These are phyloP conservation scores for Crenichthys baileyi DNA, from an alignment of 2,797 vertebrate genomes.

Conservation along the genomic window DNA sequence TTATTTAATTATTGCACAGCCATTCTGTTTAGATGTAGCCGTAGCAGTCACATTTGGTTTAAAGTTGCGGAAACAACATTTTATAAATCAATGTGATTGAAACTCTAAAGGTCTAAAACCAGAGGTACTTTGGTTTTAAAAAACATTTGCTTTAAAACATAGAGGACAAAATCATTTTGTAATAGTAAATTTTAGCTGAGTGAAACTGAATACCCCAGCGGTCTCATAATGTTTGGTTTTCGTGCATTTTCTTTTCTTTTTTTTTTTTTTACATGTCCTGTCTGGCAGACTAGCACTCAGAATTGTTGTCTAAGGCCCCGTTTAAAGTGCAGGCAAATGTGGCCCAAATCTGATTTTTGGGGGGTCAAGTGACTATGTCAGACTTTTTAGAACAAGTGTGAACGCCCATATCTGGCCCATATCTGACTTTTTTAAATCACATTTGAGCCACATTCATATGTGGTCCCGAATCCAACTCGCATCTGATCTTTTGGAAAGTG, in stretches of 20 bases:
- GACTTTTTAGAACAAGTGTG: no score
- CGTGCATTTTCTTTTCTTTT: neutral
- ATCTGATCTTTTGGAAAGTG: no score
- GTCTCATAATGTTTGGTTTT: constrained; percentile 1
- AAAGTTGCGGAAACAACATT: neutral
- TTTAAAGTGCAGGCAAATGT: no score
- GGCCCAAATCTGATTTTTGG: no score
- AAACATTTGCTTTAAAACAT: neutral
- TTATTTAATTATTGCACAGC: neutral
- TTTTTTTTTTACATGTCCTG: no score
- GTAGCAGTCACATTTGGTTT: neutral
- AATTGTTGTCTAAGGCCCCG: no score
- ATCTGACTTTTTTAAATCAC: no score
- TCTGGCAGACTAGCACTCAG: no score
- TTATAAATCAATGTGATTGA: neutral
- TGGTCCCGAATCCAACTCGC: no score
- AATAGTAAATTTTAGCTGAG: constrained; percentile 10
- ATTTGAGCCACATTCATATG: no score
- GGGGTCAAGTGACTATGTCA: no score
- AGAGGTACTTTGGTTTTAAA: neutral
- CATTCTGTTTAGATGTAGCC: neutral
- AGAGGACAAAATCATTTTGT: neutral
- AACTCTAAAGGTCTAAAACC: neutral
- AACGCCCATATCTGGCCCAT: no score
- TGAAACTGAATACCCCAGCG: constrained; percentile 9